A percentile compares a stretch with the other conserved stretches of the same genome.
phyloP scores from a whole-genome alignment of 1,140 invertebrate genomes.

The Drosophila biarmipes region DNA sequence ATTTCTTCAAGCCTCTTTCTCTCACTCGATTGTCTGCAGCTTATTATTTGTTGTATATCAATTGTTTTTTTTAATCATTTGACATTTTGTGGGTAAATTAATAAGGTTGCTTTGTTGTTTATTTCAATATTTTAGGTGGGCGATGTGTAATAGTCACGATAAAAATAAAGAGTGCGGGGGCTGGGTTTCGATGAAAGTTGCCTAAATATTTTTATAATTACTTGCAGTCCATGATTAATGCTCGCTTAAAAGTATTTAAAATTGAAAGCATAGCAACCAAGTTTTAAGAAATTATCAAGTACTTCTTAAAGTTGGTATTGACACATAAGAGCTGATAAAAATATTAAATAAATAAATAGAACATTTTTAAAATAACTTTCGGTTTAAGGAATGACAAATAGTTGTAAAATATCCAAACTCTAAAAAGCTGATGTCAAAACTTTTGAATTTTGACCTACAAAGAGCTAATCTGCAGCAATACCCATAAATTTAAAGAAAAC shows the following conservation, averaged over 20 bases:
- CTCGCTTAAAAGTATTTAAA: not conserved
- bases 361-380: no score
- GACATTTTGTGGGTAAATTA: constrained; percentile 62
- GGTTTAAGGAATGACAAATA: no score
- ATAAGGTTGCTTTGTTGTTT: constrained; percentile 6
- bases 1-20: constrained; percentile 41
- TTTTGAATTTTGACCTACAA: not conserved
- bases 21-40: not conserved
- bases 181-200: constrained; percentile 23
- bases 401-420: no score
- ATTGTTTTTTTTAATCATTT: constrained; percentile 70
- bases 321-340: no score
- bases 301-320: no score
- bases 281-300: no score
- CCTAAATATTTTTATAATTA: constrained; percentile 16
- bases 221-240: not conserved
- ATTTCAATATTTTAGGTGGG: constrained; percentile 37
- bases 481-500: constrained; percentile 26
- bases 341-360: no score
- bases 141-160: constrained; percentile 28
- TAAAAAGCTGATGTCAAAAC: no score
- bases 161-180: constrained; percentile 17
- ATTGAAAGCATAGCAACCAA: not conserved
- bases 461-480: constrained; percentile 3
- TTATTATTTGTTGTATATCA: constrained; percentile 44